phyloP scores from a whole-genome alignment of 2,888 invertebrate genomes.

The Siphlonurus alternatus region DNA sequence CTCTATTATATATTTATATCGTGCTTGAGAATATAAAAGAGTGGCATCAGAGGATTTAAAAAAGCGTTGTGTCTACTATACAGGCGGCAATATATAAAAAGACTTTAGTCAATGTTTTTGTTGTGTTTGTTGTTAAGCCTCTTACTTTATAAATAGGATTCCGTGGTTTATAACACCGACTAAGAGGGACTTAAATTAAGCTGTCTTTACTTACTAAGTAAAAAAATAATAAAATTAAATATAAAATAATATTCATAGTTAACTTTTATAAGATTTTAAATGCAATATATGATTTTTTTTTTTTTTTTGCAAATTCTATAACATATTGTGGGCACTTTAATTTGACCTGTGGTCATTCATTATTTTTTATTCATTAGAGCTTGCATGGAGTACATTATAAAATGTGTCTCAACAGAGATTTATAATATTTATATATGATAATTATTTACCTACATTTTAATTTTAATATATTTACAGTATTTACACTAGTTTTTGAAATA shows the following conservation, averaged over 20 bases:
- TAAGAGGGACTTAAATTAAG: neutral
- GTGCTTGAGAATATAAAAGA: neutral
- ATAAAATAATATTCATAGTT: neutral
- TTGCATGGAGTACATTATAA: too few species aligned
- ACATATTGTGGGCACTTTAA: too few species aligned
- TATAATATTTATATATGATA: too few species aligned
- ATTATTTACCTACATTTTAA: too few species aligned
- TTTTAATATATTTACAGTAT: too few species aligned
- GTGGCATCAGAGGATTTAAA: neutral
- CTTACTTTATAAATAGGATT: neutral
- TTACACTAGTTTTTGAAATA: too few species aligned
- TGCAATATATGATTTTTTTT: neutral
- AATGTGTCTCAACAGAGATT: too few species aligned
- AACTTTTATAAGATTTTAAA: too few species aligned
- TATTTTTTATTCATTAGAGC: too few species aligned
- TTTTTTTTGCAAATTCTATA: too few species aligned
- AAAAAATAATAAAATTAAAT: neutral
- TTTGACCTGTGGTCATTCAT: too few species aligned
- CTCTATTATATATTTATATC: neutral
- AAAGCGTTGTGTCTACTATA: neutral
- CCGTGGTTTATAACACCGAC: slow-evolving; percentile 1
- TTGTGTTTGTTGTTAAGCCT: neutral
- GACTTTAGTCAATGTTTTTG: neutral
- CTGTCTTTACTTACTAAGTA: neutral
- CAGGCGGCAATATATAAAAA: neutral